phyloP scores from a whole-genome alignment of 2,888 invertebrate species.

The Pachydiplax longipennis region DNA sequence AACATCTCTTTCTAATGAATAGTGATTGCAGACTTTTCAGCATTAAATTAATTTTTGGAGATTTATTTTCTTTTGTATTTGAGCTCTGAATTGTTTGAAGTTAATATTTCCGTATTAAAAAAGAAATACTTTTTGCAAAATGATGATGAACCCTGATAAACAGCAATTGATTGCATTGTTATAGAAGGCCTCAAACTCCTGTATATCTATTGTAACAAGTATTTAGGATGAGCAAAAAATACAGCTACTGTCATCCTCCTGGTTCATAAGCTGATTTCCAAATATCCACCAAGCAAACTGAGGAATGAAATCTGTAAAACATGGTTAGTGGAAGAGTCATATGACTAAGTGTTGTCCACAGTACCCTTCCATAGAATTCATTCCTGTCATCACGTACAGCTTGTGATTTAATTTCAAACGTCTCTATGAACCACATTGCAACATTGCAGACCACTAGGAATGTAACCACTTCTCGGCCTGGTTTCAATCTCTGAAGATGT shows the following conservation, averaged over 20 bases:
- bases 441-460: slow-evolving; percentile 79
- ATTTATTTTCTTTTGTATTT: too few species aligned
- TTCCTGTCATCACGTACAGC: slow-evolving; percentile 66
- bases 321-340: slow-evolving; percentile 76
- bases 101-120: too few species aligned
- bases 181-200: too few species aligned
- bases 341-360: slow-evolving; percentile 78
- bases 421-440: slow-evolving; percentile 78
- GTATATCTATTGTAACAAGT: too few species aligned
- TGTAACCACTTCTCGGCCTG: slow-evolving; percentile 77
- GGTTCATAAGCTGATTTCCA: slow-evolving; percentile 79
- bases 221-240: not conserved
- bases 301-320: slow-evolving; percentile 80
- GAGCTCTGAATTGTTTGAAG: too few species aligned
- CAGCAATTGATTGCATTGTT: too few species aligned
- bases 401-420: slow-evolving; percentile 70
- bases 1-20: too few species aligned
- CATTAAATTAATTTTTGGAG: too few species aligned
- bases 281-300: slow-evolving; percentile 80
- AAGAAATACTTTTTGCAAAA: too few species aligned
- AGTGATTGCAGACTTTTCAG: too few species aligned
- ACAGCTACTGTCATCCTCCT: slow-evolving; percentile 56
- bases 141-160: too few species aligned
- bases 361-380: slow-evolving; percentile 72
- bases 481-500: slow-evolving; percentile 70